Base-by-base conservation (phyloP, 1,140 invertebrate species). In the Steinernema feltiae region DNA sequence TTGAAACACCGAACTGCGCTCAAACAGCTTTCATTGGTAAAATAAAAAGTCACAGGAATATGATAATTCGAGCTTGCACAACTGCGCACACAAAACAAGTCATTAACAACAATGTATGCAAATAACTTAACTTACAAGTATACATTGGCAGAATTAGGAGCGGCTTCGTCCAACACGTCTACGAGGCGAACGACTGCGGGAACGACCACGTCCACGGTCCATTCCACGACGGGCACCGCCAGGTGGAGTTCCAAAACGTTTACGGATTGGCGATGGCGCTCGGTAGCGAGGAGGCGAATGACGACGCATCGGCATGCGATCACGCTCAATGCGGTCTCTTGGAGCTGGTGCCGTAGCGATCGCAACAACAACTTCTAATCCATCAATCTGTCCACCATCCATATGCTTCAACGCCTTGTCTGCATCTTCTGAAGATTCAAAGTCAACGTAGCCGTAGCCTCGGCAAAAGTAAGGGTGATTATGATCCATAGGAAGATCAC, bases 341-440 rank as follows among this genome's bases (percentile, higher is more conserved):
- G 41, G n/a, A 7, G 41, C 41, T 46, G 7, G n/a, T 46, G 41
- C 74, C 74, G 3, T 41, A 21, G 24, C 77, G 46, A 86, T 69
- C 30, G 84, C 82, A 18, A 85, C 85, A 0, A 77, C 46, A 7
- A 83, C 73, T 46, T 73, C 71, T 30, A 78, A 63, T 21, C 82
- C 85, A 75, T 85, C 83, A 30, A 83, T 79, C 82, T 84, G 89
- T 90, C 93, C 96, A 87, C 96, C 96, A 89, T 99, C 95, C 96
- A 98, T 98, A 83, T 98, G 94, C 88, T 97, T 98, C 91, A 98
- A 94, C 0, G 96, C 96, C 88, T 95, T 95, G 87, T 97, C 94
- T 32, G 95, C 95, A 88, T 97, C 94, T 83, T 97, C 95, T 0
- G 93, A 88, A 75, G 91, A 95, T 79, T 91, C 92, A 88, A 93